Percentiles rank a stretch among this genome's conserved stretches.
Conservation (phyloP, 2,888 invertebrate genomes). For the Ophioninae sp. region DNA sequence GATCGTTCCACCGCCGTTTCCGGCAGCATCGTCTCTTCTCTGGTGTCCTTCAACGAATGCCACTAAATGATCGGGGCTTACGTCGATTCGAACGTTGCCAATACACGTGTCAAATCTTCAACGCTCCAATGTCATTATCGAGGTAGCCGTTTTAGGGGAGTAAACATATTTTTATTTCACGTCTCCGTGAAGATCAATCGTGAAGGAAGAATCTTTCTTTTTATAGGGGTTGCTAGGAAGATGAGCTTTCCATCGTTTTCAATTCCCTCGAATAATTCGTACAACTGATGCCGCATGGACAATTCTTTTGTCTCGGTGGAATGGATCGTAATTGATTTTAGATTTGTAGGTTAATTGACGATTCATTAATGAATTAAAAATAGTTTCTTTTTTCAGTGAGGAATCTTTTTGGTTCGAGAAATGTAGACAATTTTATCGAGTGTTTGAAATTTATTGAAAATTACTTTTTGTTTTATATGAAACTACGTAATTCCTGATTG, state of each 20-base stretch:
- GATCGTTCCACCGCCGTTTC: slow-evolving; percentile 36
- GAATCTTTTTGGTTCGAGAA: too few species aligned
- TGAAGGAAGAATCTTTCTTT: slow-evolving; percentile 21
- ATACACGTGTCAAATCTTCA: slow-evolving; percentile 18
- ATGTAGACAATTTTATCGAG: too few species aligned
- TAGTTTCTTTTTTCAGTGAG: too few species aligned
- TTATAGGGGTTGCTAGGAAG: slow-evolving; percentile 15
- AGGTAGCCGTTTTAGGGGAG: slow-evolving; percentile 5
- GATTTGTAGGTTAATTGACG: too few species aligned
- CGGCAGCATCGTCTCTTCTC: slow-evolving; percentile 41
- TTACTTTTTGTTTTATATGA: too few species aligned
- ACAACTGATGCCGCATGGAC: too few species aligned
- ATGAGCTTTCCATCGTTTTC: neutral
- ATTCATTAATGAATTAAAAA: too few species aligned
- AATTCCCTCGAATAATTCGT: too few species aligned
- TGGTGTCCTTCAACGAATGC: slow-evolving; percentile 52
- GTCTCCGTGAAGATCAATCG: slow-evolving; percentile 20
- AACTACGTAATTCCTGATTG: too few species aligned
- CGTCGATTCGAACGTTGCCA: neutral
- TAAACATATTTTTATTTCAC: slow-evolving; percentile 38
- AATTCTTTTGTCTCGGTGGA: too few species aligned
- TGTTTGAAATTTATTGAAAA: too few species aligned
- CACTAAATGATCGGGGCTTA: slow-evolving; percentile 53
- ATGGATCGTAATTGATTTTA: too few species aligned
- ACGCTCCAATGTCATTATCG: slow-evolving; percentile 38